Percentiles rank a stretch among this genome's conserved stretches.
These are phyloP conservation scores for Rhynchopsitta pachyrhyncha DNA, from an alignment of 2,113 vertebrate genomes.

Conservation along the genomic window DNA sequence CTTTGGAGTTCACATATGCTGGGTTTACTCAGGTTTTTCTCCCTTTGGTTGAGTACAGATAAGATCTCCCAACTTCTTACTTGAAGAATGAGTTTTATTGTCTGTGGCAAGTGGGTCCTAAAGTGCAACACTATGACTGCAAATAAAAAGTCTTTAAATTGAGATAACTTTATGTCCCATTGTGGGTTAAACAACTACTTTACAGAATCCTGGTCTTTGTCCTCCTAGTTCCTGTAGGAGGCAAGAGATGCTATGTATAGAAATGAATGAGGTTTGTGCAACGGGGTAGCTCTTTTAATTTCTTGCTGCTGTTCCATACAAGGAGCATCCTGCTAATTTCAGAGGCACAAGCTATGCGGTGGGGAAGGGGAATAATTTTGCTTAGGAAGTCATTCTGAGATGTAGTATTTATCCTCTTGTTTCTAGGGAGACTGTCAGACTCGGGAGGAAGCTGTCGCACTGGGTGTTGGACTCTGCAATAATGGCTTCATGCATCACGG, in stretches of 20 bases:
- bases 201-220: neutral
- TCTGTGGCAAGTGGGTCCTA: neutral
- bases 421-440: conserved; percentile 92
- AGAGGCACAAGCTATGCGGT: neutral
- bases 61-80: neutral
- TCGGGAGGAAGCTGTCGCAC: conserved; percentile 92
- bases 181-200: neutral
- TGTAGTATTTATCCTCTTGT: conserved; percentile 43
- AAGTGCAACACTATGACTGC: neutral
- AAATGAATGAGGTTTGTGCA: neutral
- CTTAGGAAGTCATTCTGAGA: neutral
- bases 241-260: neutral
- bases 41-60: neutral
- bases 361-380: neutral
- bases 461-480: conserved; percentile 97
- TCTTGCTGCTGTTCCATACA: conserved; percentile 32
- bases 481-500: conserved; percentile 98
- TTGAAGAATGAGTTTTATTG: neutral
- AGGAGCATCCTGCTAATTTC: conserved; percentile 13
- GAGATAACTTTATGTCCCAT: neutral
- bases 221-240: neutral
- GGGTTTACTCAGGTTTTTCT: neutral
- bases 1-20: neutral
- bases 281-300: neutral
- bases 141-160: neutral